phyloP scores from a whole-genome alignment of 2,797 vertebrate species.

The Acanthopagrus latus region DNA sequence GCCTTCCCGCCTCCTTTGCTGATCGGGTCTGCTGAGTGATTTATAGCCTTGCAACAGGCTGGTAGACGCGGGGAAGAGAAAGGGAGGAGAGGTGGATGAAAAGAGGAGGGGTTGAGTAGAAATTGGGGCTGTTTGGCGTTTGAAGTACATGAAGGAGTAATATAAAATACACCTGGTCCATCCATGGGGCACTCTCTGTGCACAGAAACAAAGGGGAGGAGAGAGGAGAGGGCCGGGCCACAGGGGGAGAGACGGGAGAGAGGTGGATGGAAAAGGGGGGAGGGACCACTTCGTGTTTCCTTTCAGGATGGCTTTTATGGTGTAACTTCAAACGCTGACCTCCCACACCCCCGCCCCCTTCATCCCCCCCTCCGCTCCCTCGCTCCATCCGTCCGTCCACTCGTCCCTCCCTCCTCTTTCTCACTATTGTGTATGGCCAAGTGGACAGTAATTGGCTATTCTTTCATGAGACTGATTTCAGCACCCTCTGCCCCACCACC shows the following conservation, averaged over 20 bases:
- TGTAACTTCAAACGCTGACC: slow-evolving; percentile 87
- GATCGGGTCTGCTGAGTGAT: slow-evolving; percentile 64
- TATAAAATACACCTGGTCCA: slow-evolving; percentile 90
- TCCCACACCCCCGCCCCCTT: slow-evolving; percentile 66
- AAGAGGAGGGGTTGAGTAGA: slow-evolving; percentile 64
- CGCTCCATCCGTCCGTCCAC: slow-evolving; percentile 51
- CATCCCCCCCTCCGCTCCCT: slow-evolving; percentile 57
- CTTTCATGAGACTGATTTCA: slow-evolving; percentile 82
- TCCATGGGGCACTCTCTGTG: slow-evolving; percentile 76
- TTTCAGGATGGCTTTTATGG: slow-evolving; percentile 89
- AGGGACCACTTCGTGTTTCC: slow-evolving; percentile 85
- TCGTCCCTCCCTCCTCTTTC: slow-evolving; percentile 75
- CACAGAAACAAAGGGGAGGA: slow-evolving; percentile 77
- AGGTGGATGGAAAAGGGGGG: slow-evolving; percentile 58
- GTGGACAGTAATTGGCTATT: slow-evolving; percentile 87
- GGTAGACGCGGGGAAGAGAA: slow-evolving; percentile 40
- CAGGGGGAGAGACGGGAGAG: slow-evolving; percentile 65
- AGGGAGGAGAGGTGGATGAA: slow-evolving; percentile 58
- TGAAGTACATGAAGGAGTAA: slow-evolving; percentile 88
- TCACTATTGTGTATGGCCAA: slow-evolving; percentile 85
- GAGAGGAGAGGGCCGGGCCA: slow-evolving; percentile 68
- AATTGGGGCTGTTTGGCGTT: slow-evolving; percentile 74
- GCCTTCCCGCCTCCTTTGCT: slow-evolving; percentile 33
- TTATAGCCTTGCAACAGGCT: slow-evolving; percentile 73
- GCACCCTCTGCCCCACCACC: slow-evolving; percentile 34